Evolutionary conservation across 2,113 vertebrate genomes (phyloP).

Genomic region (Tragulus kanchil): DNA sequence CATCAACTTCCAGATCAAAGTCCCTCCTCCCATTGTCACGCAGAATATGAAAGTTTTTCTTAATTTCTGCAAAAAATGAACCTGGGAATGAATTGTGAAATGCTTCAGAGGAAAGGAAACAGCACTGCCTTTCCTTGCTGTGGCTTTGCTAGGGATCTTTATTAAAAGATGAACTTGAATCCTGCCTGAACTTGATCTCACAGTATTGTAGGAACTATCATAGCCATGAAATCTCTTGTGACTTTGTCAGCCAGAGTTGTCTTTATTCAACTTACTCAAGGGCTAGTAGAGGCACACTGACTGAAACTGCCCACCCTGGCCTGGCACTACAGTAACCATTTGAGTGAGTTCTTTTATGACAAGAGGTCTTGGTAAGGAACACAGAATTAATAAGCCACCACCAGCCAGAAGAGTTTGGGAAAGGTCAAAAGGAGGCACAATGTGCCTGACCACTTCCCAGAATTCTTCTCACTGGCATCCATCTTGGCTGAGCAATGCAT

Average conservation of each 20-base stretch:
- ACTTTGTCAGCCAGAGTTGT: not conserved
- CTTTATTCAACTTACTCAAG: conserved; percentile 46
- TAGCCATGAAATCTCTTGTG: not conserved
- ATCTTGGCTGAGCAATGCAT: too few species aligned
- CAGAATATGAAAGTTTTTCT: not conserved
- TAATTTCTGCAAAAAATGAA: not conserved
- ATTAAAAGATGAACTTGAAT: not conserved
- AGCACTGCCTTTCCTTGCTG: not conserved
- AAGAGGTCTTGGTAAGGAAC: too few species aligned
- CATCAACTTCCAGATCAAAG: not conserved
- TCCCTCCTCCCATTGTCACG: not conserved
- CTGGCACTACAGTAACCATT: too few species aligned
- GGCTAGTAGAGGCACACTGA: not conserved
- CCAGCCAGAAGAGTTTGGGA: too few species aligned
- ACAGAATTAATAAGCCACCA: too few species aligned
- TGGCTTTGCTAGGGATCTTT: not conserved
- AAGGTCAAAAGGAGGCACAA: too few species aligned
- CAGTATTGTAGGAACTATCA: not conserved
- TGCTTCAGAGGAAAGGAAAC: not conserved
- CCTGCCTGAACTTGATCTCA: not conserved
- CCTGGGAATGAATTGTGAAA: not conserved
- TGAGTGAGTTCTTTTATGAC: too few species aligned
- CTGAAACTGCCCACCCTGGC: too few species aligned
- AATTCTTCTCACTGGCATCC: too few species aligned
- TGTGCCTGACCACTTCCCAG: too few species aligned